Conservation (phyloP, 2,797 vertebrate genomes). For the Acanthurus tractus region DNA sequence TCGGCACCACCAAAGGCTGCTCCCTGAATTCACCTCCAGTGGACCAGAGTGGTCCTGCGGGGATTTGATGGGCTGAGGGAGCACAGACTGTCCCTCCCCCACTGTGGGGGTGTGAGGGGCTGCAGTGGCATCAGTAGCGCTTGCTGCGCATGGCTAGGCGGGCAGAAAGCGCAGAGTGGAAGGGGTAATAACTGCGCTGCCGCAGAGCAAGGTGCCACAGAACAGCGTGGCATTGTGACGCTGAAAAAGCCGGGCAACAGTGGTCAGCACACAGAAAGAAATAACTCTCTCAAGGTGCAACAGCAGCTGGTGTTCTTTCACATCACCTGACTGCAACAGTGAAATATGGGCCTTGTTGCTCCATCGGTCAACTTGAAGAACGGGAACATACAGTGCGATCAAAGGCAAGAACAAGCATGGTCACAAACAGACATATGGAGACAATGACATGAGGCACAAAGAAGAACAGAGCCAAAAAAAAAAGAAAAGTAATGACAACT, state of each 20-base stretch:
- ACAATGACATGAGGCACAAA: conserved; percentile 61
- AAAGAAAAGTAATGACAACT: conserved; percentile 73
- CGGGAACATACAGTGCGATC: conserved; percentile 44
- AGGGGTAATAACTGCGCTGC: conserved; percentile 52
- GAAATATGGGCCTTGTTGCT: conserved; percentile 36
- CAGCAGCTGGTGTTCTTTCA: conserved; percentile 56
- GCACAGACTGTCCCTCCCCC: conserved; percentile 67
- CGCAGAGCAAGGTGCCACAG: conserved; percentile 45
- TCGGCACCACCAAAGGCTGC: conserved; percentile 80
- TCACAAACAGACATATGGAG: conserved; percentile 59
- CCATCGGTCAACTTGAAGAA: conserved; percentile 9
- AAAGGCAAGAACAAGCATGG: conserved; percentile 32
- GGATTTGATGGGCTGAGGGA: conserved; percentile 76
- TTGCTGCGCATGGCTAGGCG: conserved; percentile 63
- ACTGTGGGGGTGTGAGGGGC: conserved; percentile 56
- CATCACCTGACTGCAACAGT: conserved; percentile 46
- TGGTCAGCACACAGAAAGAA: conserved; percentile 5
- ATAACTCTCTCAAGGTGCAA: conserved; percentile 17
- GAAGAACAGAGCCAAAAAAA: conserved; percentile 38
- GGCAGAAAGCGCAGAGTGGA: conserved; percentile 49
- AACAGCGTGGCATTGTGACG: background rate
- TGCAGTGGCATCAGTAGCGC: conserved; percentile 68
- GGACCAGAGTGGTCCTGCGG: conserved; percentile 75
- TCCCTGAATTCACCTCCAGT: conserved; percentile 76
- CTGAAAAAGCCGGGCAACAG: background rate